Evolutionary conservation across 1,140 invertebrate species (phyloP).

Genomic region (Drosophila sturtevanti): DNA sequence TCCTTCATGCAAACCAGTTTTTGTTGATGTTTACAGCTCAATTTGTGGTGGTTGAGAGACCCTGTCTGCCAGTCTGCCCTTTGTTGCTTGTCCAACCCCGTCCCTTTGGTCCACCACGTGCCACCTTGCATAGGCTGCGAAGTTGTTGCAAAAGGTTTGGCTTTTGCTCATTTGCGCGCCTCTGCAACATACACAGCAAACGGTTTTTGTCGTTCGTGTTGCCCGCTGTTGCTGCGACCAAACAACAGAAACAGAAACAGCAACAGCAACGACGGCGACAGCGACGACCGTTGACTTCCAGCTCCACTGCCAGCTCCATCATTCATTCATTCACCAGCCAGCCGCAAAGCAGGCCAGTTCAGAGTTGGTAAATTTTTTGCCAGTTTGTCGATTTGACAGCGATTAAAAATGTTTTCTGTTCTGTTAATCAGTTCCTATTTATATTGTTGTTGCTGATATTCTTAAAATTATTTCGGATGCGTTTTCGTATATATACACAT

Average conservation of each 20-base stretch:
- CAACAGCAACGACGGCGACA: not conserved
- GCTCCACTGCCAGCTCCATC: slow-evolving; percentile 35
- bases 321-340: slow-evolving; percentile 68
- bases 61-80: slow-evolving; percentile 24
- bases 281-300: slow-evolving; percentile 44
- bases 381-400: slow-evolving; percentile 30
- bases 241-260: not conserved
- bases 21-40: slow-evolving; percentile 75
- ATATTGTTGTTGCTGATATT: slow-evolving; percentile 20
- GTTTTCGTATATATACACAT: not conserved
- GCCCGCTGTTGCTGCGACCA: slow-evolving; percentile 15
- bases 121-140: slow-evolving; percentile 43
- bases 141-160: slow-evolving; percentile 61
- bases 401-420: slow-evolving; percentile 14
- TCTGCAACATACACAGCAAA: slow-evolving; percentile 42
- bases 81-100: slow-evolving; percentile 5
- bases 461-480: not conserved
- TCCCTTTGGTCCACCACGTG: slow-evolving; percentile 64
- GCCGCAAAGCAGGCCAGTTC: slow-evolving; percentile 69
- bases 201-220: slow-evolving; percentile 17
- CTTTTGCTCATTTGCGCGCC: slow-evolving; percentile 57
- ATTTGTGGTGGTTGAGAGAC: slow-evolving; percentile 39
- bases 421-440: slow-evolving; percentile 16
- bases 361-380: slow-evolving; percentile 31
- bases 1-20: slow-evolving; percentile 21